Conservation (phyloP, 1,140 invertebrate genomes). For the Tetramorium parvispinum region DNA sequence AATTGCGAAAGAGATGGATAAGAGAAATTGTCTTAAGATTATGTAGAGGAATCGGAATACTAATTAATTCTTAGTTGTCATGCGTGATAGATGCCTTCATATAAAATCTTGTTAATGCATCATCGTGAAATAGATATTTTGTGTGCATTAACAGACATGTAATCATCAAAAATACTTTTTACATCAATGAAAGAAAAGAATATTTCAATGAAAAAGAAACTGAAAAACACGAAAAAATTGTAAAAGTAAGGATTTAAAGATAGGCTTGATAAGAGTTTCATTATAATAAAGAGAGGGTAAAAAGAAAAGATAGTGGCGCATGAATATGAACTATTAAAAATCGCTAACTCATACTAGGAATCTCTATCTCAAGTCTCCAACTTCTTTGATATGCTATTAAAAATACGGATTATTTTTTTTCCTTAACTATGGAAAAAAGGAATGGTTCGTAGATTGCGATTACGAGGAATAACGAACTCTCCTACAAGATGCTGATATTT, state of each 20-base stretch:
- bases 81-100: neutral
- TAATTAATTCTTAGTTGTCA: neutral
- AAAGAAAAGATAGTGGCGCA: neutral
- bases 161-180: neutral
- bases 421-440: neutral
- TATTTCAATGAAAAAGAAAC: neutral
- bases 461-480: neutral
- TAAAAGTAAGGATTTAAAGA: neutral
- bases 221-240: neutral
- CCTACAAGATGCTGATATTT: neutral
- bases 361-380: neutral
- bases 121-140: conserved; percentile 19
- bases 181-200: neutral
- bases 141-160: neutral
- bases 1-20: conserved; percentile 13
- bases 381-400: conserved; percentile 43
- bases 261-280: neutral
- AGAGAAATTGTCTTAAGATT: neutral
- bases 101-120: neutral
- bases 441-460: conserved; percentile 19
- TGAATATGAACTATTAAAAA: neutral
- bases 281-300: neutral
- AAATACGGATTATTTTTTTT: conserved; percentile 8
- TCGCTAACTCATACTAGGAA: neutral
- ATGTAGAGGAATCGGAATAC: neutral